Evolutionary conservation across 2,888 invertebrate species (phyloP).

Genomic region (Ariolimax columbianus): DNA sequence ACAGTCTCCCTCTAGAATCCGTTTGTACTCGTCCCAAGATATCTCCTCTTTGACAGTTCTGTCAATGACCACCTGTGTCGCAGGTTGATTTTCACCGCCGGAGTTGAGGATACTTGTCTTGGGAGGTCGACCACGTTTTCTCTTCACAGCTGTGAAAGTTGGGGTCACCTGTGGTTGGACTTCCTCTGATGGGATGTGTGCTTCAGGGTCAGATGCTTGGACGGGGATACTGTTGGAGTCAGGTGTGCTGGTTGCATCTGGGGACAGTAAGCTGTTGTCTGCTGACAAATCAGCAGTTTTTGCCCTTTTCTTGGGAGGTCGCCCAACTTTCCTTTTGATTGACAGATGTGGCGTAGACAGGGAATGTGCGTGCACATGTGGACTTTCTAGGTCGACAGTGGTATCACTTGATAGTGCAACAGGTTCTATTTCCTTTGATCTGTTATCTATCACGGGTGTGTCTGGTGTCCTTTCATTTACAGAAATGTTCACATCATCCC

Average conservation of each 20-base stretch:
- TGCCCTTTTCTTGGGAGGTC: constrained; percentile 24
- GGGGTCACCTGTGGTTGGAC: not conserved
- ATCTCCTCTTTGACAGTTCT: constrained; percentile 18
- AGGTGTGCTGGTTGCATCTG: not conserved
- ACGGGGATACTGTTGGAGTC: not conserved
- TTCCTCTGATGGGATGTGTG: not conserved
- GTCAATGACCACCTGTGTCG: not conserved
- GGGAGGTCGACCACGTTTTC: constrained; percentile 40
- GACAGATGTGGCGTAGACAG: not conserved
- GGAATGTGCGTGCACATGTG: not conserved
- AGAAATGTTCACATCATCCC: not conserved
- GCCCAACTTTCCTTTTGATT: constrained; percentile 21
- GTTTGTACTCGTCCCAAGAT: constrained; percentile 28
- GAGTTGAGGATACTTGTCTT: not conserved
- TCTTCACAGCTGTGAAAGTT: not conserved
- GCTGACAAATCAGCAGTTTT: not conserved
- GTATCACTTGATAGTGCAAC: not conserved
- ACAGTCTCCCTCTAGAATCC: not conserved
- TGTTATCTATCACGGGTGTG: not conserved
- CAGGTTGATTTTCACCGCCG: constrained; percentile 2
- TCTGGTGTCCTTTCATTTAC: not conserved
- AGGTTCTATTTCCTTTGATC: not conserved
- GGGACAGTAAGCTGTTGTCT: not conserved
- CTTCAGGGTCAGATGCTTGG: not conserved
- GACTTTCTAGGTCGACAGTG: not conserved